Conservation (phyloP, 1,140 invertebrate genomes). For the Hyphantria cunea region DNA sequence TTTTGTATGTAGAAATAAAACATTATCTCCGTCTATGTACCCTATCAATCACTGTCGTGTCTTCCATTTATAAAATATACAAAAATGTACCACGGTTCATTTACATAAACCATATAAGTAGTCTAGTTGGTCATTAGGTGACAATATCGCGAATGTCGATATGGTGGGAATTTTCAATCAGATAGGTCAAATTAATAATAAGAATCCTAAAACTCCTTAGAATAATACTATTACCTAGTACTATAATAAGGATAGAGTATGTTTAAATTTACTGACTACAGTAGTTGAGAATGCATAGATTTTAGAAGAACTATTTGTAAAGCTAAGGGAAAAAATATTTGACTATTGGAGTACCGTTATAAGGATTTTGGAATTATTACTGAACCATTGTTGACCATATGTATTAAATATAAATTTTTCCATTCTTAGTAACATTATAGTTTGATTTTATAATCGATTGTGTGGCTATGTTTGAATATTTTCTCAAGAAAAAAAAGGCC, state of each 20-base stretch:
- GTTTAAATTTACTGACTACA: background rate
- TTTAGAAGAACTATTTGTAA: background rate
- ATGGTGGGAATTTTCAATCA: background rate
- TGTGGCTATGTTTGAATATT: too few relatives aligned
- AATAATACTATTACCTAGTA: background rate
- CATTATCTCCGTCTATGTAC: conserved; percentile 34
- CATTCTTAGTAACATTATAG: too few relatives aligned
- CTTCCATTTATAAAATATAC: conserved; percentile 76
- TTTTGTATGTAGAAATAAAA: background rate
- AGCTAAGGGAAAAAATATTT: too few relatives aligned
- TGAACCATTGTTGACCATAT: too few relatives aligned
- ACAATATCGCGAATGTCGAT: background rate
- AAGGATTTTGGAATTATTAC: too few relatives aligned
- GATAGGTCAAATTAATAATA: background rate
- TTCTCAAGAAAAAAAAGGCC: background rate
- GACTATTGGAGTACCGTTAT: too few relatives aligned
- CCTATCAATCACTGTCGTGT: conserved; percentile 62
- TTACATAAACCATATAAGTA: conserved; percentile 30
- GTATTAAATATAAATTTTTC: too few relatives aligned
- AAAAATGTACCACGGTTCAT: conserved; percentile 41
- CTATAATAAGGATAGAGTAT: background rate
- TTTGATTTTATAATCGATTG: too few relatives aligned
- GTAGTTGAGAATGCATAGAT: background rate
- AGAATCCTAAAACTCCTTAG: background rate
- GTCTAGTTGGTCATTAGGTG: conserved; percentile 14